Conservation (phyloP, 2,888 invertebrate species). For the Spilarctia lutea region DNA sequence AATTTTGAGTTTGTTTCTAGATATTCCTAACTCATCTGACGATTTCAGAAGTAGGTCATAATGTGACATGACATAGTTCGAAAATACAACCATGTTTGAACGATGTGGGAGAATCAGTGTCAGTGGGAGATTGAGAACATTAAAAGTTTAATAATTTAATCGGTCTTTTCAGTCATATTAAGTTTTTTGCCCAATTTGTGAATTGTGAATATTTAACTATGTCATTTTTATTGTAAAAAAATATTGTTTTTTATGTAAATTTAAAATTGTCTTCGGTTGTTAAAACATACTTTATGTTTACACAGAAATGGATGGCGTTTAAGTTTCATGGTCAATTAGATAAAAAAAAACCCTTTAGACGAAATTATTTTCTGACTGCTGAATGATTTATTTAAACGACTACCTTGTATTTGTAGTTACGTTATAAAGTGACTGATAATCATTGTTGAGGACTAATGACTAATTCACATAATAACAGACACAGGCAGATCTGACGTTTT, state of each 20-base stretch:
- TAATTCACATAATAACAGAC: neutral
- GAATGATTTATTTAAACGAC: neutral
- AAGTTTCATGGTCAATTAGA: neutral
- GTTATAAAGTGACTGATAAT: neutral
- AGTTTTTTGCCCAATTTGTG: neutral
- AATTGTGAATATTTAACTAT: neutral
- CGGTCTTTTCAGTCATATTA: too few relatives aligned
- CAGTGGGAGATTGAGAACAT: too few relatives aligned
- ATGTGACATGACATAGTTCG: too few relatives aligned
- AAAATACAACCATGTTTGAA: too few relatives aligned
- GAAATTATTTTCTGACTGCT: neutral
- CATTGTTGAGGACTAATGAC: neutral
- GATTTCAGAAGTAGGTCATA: too few relatives aligned
- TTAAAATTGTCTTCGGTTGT: neutral
- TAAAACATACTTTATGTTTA: neutral
- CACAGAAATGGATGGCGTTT: neutral
- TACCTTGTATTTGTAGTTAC: neutral
- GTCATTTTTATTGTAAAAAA: neutral
- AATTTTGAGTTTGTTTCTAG: too few relatives aligned
- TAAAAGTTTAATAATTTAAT: too few relatives aligned
- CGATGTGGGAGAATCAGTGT: too few relatives aligned
- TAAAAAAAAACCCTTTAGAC: neutral
- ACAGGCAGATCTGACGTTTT: neutral
- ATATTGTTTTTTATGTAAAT: neutral
- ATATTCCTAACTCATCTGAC: too few relatives aligned